Conservation (phyloP, 2,888 invertebrate genomes). For the Aleiodes alternator region DNA sequence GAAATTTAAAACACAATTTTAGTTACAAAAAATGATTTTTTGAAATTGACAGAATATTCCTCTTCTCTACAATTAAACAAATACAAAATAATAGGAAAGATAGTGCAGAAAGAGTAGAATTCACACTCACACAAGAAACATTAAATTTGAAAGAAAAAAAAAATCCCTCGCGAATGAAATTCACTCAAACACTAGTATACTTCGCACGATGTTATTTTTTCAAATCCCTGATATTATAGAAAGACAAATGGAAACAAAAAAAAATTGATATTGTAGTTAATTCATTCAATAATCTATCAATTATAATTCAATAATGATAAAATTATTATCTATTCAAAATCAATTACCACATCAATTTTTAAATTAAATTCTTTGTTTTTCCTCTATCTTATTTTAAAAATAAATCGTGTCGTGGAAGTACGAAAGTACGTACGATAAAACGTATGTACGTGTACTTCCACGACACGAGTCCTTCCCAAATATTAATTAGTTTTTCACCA, state of each 20-base stretch:
- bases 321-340: neutral
- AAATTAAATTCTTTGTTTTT: neutral
- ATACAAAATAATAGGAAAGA: conserved; percentile 1
- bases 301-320: neutral
- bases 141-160: neutral
- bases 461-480: conserved; percentile 50
- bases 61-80: too few species aligned
- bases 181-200: conserved; percentile 25
- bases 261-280: conserved; percentile 8
- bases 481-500: neutral
- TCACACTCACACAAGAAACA: conserved; percentile 1
- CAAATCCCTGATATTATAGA: conserved; percentile 13
- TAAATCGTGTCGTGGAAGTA: conserved; percentile 55
- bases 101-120: neutral
- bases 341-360: neutral
- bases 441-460: conserved; percentile 52
- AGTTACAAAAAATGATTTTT: conserved; percentile 7
- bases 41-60: conserved; percentile 1
- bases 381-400: conserved; percentile 4
- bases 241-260: conserved; percentile 9
- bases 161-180: neutral
- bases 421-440: conserved; percentile 30
- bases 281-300: neutral
- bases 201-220: neutral
- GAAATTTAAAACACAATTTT: conserved; percentile 3